Base-by-base conservation (phyloP, 2,888 invertebrate genomes). In the Nineta flava region DNA sequence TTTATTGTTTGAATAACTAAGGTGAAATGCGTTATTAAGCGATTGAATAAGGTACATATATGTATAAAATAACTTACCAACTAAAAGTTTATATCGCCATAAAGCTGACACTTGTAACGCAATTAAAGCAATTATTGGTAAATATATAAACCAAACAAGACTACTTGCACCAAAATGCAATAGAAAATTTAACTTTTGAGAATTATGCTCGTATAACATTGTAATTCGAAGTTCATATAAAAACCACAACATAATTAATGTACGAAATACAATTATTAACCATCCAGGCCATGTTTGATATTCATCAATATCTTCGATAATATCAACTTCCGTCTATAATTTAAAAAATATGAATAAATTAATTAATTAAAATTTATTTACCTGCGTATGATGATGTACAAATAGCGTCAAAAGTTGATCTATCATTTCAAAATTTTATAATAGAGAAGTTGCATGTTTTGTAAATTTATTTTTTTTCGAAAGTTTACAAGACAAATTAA, bases 211-310 rank as follows among this genome's bases (percentile, higher is more conserved):
- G 57, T 84, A 81, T 54, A 79, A 73, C 79, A 87, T 86, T 4
- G 88, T 86, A 52, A 77, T 79, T 40, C 87, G 74, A 62, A 78
- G 63, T 61, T 83, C 83, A 50, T 82, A 74, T 31, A 93, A 73
- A 65, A 93, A 93, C 92, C 92, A 93, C 47, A 83, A 69, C 83
- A 91, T 92, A 58, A 92, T 87, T 46, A 82, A 70, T 46, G 88
- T 79, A 44, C 93, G 76, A 56, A 96, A 80, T 26, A 85, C 79
- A 1, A 97, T 76, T 53, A 95, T 91, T 54, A 95, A 75, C 85
- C 93, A 93, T 5, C 96, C 96, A 0, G 96, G 95, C 91, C 93
- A 93, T 0, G 95, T 94, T 68, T 95, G 93, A 69, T 94, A 97
- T 63, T 96, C 93, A 62, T 95, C 95, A 49, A 92, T 87, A 64